Evolutionary conservation across 2,888 invertebrate genomes (phyloP), one percentile per base, ranked within the genome.

Genomic region (Himalopsyche anomala): DNA sequence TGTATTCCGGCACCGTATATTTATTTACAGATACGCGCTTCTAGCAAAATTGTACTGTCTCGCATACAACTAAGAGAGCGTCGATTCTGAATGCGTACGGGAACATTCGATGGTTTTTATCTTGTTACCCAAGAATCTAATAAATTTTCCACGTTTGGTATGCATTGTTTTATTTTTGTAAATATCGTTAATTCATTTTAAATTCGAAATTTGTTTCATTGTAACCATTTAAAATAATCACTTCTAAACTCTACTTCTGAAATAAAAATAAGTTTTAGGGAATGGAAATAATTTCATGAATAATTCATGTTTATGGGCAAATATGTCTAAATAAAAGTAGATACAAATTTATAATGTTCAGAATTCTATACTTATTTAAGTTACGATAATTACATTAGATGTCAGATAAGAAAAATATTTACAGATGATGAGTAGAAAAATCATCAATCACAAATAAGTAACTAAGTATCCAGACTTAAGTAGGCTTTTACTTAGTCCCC

Each of bases 51-150:
- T 36, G 19, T 36, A 74, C 74, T 36, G 36, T 36, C 3, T 36
- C 15, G 4, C 74, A 36, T 36, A 74, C 69, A 69, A 69, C 74
- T 74, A 36, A 1, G 74, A 74, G 12, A 74, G 12, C 36, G 74
- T 36, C 36, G 74, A 74, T 38, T 36, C 4, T 74, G 28, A 0
- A 36, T 36, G 74, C 15, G 38, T 74, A 12, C 74, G 15, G 1
- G 74, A 36, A 74, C 36, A 36, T 15, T 74, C 36, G 12, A 74
- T 36, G 51, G 51, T 51, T 80, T 85, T 55, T 82, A 85, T 85
- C 51, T 85, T 54, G 42, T 85, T 69, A 82, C 82, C 82, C 40
- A 85, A 82, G 62, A 85, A 85, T n/a, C 85, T 79, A 79, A 83
- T 55, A 54, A 74, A 82, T 51, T 82, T 85, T 40, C 42, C 42